Evolutionary conservation across 2,888 invertebrate species (phyloP), one percentile per base, ranked within the genome.

Genomic region (Chymomyza procnemis): DNA sequence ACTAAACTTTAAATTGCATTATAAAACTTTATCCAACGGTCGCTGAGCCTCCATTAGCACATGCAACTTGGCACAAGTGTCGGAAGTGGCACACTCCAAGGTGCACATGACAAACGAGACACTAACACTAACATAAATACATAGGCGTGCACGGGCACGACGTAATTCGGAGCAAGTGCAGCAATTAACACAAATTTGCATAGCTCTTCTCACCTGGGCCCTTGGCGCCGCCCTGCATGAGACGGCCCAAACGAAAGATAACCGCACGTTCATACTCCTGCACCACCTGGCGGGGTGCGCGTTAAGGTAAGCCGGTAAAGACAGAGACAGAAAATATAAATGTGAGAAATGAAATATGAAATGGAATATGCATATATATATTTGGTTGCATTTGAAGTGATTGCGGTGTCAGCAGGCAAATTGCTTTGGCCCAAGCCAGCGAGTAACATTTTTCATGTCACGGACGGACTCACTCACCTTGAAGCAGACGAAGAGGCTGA

Each of bases 251-350:
- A 60, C 98, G 94, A 90, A 98, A 98, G 90, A 98, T 98, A 46
- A 98, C 98, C 0, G 98, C 98, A 73, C 98, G 93, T 90, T 98
- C 98, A 90, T 98, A 98, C 89, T 98, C 98, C 89, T 97, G 97
- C 2, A 98, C 97, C 48, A 98, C 97, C 97, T 98, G 84, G 63
- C 75, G 34, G 12, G 12, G 34, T 12, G 34, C 3, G 34, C 34
- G 34, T 3, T 9, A 9, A 12, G 1, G 12, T 12, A 12, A 41
- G 18, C 16, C 8, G n/a, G 48, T 18, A 18, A 18, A 16, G 18
- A 50, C 4, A 50, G 48, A 50, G 48, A 50, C 6, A 50, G 18
- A 48, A 5, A 48, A 47, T 47, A 12, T 3, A 47, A 47, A 47
- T 47, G 26, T 5, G 26, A 3, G 5, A 5, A 3, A 26, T 47